These are phyloP conservation scores for Lingula anatina DNA, from an alignment of 2,888 invertebrate species.

Conservation along the genomic window DNA sequence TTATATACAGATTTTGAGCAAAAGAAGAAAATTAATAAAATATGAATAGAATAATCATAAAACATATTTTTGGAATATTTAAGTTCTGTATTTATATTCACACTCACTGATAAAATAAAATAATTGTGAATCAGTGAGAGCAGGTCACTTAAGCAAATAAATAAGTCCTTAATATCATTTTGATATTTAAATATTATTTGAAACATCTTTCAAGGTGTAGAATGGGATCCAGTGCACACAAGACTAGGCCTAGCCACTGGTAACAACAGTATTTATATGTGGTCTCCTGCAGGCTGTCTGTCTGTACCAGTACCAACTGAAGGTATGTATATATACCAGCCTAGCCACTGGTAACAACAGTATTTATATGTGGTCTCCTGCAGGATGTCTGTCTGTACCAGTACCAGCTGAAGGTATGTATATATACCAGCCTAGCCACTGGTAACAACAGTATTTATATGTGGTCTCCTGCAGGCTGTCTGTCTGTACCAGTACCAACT, in stretches of 20 bases:
- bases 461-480: slow-evolving; percentile 51
- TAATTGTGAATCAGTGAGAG: no score
- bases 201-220: slow-evolving; percentile 28
- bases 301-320: slow-evolving; percentile 48
- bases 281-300: slow-evolving; percentile 51
- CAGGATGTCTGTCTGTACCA: slow-evolving; percentile 46
- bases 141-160: no score
- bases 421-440: no score
- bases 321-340: slow-evolving; percentile 26
- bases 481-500: slow-evolving; percentile 46
- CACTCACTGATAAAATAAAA: not conserved
- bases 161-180: not conserved
- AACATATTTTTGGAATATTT: not conserved
- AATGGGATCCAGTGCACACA: slow-evolving; percentile 48
- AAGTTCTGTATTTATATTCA: not conserved
- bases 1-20: no score
- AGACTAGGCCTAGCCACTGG: slow-evolving; percentile 52
- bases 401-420: slow-evolving; percentile 42
- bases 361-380: slow-evolving; percentile 54
- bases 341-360: slow-evolving; percentile 50
- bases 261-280: slow-evolving; percentile 52
- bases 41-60: no score
- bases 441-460: slow-evolving; percentile 51
- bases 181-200: no score
- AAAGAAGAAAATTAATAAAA: no score